Evolutionary conservation across 2,797 vertebrate genomes (phyloP), one percentile per base, ranked within the genome.

Genomic region (Peromyscus attwateri): DNA sequence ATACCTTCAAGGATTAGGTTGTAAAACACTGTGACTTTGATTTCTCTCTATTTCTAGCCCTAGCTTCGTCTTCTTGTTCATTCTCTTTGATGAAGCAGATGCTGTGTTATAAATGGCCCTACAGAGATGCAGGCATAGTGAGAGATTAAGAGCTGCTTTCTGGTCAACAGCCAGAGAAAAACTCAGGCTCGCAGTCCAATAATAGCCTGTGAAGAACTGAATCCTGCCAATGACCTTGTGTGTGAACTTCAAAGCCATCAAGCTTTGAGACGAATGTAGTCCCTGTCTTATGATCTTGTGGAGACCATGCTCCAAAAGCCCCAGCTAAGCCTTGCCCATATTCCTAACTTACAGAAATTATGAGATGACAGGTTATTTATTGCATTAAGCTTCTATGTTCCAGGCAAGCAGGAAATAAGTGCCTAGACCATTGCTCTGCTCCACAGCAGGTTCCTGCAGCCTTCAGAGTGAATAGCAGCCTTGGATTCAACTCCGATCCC

Each of bases 401-500:
- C 0, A 11, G 57, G 46, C 8, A 29, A 93, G n/a, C 64, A 80
- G 88, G 27, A 89, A 85, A 95, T 7, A 82, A 95, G 3, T 87
- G n/a, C 40, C 55, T 77, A 76, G n/a, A 68, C 82, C 55, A 55
- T 29, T 66, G 70, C 23, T 87, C 75, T 95, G 75, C 66, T 95
- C 52, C 60, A 46, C 2, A 60, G 79, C 29, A 89, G 77, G 87
- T 60, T 73, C 88, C 71, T 88, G 71, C 71, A 70, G 49, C 88
- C 81, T 91, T 66, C 71, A 52, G 40, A 94, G 43, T 87, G 52
- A 88, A 49, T 27, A 91, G 73, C 37, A 93, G 79, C 70, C 64
- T 92, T 13, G 84, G 88, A 95, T 92, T 87, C 80, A 82, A 49
- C 64, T 88, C 46, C 55, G 87, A 73, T 95, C 73, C 40, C 84